These are phyloP conservation scores for Phortica variegata DNA, from an alignment of 1,140 invertebrate species.

Conservation along the genomic window DNA sequence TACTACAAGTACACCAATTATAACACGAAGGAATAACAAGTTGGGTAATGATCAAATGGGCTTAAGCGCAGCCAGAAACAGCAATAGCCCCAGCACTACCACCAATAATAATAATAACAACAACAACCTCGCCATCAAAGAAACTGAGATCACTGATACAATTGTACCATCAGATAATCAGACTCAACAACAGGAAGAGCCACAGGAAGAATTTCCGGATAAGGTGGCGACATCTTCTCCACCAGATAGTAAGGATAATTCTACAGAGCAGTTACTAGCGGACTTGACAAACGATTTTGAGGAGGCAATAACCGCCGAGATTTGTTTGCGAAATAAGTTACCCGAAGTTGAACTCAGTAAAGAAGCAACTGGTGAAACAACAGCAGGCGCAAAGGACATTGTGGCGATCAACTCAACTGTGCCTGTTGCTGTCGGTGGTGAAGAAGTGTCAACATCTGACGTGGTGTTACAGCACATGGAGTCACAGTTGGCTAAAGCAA, in stretches of 20 bases:
- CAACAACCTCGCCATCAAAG: constrained; percentile 9
- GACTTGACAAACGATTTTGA: constrained; percentile 40
- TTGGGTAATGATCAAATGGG: constrained; percentile 42
- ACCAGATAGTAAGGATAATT: constrained; percentile 31
- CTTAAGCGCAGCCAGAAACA: constrained; percentile 28
- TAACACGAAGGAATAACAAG: constrained; percentile 1
- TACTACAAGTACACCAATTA: constrained; percentile 19
- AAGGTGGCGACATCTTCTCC: background rate
- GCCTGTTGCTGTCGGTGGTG: constrained; percentile 6
- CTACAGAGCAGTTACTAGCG: constrained; percentile 42
- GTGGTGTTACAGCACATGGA: constrained; percentile 6
- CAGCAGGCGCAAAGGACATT: background rate
- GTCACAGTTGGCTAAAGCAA: constrained; percentile 9
- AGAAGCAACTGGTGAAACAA: constrained; percentile 16
- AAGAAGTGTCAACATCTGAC: background rate
- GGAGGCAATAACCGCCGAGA: constrained; percentile 45
- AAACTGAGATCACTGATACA: constrained; percentile 11
- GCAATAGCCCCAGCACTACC: background rate
- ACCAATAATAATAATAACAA: background rate
- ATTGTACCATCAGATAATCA: constrained; percentile 1
- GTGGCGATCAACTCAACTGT: background rate
- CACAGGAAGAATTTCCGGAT: constrained; percentile 6
- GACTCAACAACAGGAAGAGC: constrained; percentile 3
- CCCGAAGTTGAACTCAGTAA: constrained; percentile 40
- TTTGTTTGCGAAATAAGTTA: constrained; percentile 46